Evolutionary conservation across 1,140 invertebrate species (phyloP).

Genomic region (Plectrocnemia conspersa): DNA sequence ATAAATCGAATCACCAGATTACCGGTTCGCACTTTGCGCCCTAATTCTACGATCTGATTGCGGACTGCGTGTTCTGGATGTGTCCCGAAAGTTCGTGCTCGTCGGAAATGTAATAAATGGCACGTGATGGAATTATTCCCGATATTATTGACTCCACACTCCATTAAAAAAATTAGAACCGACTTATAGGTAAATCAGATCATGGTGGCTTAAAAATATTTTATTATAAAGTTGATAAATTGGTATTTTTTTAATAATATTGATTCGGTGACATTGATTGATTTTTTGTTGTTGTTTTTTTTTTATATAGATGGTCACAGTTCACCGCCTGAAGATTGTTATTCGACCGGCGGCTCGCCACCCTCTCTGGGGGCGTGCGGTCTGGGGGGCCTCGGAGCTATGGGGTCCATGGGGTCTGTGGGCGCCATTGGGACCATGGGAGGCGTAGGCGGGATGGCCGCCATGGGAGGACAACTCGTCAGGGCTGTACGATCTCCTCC

Average conservation of each 20-base stretch:
- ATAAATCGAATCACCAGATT: conserved; percentile 29
- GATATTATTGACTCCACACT: too few relatives aligned
- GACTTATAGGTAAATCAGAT: too few relatives aligned
- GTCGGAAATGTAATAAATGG: too few relatives aligned
- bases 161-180: too few relatives aligned
- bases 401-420: conserved; percentile 22
- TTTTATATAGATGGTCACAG: conserved; percentile 31
- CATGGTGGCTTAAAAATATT: too few relatives aligned
- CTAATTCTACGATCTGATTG: conserved; percentile 29
- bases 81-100: too few relatives aligned
- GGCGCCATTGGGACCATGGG: conserved; percentile 17
- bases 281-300: background rate
- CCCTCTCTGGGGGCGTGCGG: conserved; percentile 30
- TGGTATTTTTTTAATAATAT: too few relatives aligned
- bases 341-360: conserved; percentile 28
- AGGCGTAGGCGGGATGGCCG: conserved; percentile 4
- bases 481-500: conserved; percentile 31
- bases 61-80: conserved; percentile 2
- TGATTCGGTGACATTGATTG: too few relatives aligned
- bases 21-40: conserved; percentile 25
- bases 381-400: conserved; percentile 20
- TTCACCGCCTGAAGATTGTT: conserved; percentile 32
- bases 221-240: too few relatives aligned
- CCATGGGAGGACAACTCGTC: conserved; percentile 28
- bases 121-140: too few relatives aligned